Base-by-base conservation (phyloP, 2,797 vertebrate species). In the Valencia hispanica region DNA sequence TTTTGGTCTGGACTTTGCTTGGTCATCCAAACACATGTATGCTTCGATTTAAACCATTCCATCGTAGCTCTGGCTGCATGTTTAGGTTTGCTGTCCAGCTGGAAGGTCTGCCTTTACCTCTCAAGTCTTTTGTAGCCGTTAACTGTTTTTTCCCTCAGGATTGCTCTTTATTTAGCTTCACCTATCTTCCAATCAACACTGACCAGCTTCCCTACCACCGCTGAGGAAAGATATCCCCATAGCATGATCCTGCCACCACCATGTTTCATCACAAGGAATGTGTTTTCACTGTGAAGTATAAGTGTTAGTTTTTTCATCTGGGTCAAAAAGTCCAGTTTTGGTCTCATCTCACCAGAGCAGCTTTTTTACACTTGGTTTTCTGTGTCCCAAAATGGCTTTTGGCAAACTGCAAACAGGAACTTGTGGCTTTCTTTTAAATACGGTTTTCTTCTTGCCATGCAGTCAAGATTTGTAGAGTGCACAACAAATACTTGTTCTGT, bases 231-330 rank as follows among this genome's bases (percentile, higher is more conserved):
- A 6, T 25, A 51, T 8, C n/a, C n/a, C 53, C 53, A 57, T 12
- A 11, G n/a, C 41, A 43, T 43, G 22, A 27, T 36, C 14, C 65
- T 4, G 39, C n/a, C n/a, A n/a, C n/a, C n/a, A n/a, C n/a, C n/a
- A n/a, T n/a, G n/a, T n/a, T n/a, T n/a, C n/a, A n/a, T 43, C 32
- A 50, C 15, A 48, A 20, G 9, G 20, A 39, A 25, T 30, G 9
- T 63, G 75, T 79, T 73, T 77, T 76, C 50, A 69, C 69, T 36
- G 12, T 25, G 36, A 66, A 2, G 20, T 7, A 2, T 5, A n/a
- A 41, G 11, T 43, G 22, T 41, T 65, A 2, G 36, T 41, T 66
- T 25, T n/a, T 39, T n/a, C 12, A 15, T 57, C n/a, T 14, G 15
- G 11, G 3, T 6, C 25, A 53, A n/a, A 53, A 53, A 53, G 51